These are phyloP conservation scores for Phalacrocorax brasilianus DNA, from an alignment of 2,113 vertebrate genomes.

Conservation along the genomic window DNA sequence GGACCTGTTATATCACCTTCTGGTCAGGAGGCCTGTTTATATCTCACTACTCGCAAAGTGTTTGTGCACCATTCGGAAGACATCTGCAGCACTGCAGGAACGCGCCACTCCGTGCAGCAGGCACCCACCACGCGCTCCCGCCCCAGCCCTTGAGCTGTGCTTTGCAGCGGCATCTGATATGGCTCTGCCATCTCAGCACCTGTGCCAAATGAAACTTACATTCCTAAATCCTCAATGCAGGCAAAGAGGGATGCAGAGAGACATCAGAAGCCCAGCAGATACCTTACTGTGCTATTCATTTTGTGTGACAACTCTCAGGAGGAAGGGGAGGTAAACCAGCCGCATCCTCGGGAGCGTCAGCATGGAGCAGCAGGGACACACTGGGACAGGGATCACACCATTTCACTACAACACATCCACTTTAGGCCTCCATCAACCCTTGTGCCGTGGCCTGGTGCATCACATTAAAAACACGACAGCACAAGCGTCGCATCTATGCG, in stretches of 20 bases:
- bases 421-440: neutral
- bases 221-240: neutral
- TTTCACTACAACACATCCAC: neutral
- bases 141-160: neutral
- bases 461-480: neutral
- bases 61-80: neutral
- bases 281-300: neutral
- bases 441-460: neutral
- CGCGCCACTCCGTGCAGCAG: neutral
- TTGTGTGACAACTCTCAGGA: neutral
- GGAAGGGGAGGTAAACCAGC: neutral
- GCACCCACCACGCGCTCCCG: neutral
- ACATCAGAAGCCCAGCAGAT: neutral
- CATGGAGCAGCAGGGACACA: neutral
- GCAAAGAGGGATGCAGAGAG: neutral
- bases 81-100: no score
- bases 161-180: accelerated
- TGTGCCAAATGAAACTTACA: neutral
- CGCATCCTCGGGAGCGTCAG: accelerated
- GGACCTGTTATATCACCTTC: neutral
- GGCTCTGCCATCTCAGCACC: neutral
- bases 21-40: neutral
- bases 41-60: neutral
- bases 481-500: neutral
- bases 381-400: neutral